These are phyloP conservation scores for Chelon labrosus DNA, from an alignment of 2,797 vertebrate genomes.

Conservation along the genomic window DNA sequence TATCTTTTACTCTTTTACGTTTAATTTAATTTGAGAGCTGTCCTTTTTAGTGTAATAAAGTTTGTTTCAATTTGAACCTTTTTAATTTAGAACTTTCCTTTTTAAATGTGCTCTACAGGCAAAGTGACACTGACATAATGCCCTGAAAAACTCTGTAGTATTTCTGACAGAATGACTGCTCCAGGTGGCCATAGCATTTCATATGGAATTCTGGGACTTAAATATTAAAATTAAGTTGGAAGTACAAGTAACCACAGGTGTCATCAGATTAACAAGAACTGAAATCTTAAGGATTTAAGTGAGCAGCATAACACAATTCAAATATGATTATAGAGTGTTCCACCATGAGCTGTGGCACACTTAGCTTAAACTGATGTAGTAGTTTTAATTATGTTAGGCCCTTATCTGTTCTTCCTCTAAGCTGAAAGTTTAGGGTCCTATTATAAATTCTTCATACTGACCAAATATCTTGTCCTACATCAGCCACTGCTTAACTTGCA, in stretches of 20 bases:
- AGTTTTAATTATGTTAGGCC: conserved; percentile 48
- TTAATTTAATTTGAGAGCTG: no score
- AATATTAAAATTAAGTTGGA: neutral
- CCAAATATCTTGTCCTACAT: conserved; percentile 49
- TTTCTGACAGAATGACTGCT: neutral
- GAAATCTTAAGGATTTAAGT: neutral
- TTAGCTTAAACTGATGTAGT: conserved; percentile 39
- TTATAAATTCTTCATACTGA: conserved; percentile 38
- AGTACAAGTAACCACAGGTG: neutral
- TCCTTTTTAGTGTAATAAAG: no score
- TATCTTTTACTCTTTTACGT: no score
- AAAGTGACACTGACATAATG: no score
- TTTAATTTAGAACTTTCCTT: no score
- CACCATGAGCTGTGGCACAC: conserved; percentile 15
- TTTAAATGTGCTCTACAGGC: no score
- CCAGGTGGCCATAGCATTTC: neutral
- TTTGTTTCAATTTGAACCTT: no score
- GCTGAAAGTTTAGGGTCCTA: conserved; percentile 47
- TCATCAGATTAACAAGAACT: neutral
- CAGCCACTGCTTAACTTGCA: conserved; percentile 36
- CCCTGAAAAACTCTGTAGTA: neutral
- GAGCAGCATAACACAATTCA: neutral
- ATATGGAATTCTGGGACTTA: neutral
- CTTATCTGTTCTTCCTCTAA: conserved; percentile 47
- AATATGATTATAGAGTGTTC: conserved; percentile 24